Conservation (phyloP, 1,140 invertebrate genomes). For the Scaptomyza montana region DNA sequence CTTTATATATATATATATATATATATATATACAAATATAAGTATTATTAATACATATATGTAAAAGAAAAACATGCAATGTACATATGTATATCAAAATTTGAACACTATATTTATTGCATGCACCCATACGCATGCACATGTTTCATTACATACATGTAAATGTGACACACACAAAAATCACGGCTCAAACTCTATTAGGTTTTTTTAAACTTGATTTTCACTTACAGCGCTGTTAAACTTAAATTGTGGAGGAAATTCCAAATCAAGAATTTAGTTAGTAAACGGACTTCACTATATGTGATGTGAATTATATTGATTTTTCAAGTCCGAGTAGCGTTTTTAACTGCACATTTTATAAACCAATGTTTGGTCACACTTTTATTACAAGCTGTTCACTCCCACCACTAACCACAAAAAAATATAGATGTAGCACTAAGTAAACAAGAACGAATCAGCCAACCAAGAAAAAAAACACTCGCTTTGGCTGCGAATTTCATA, state of each 20-base stretch:
- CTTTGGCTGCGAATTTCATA: too few relatives aligned
- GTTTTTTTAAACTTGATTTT: too few relatives aligned
- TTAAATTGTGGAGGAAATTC: background rate
- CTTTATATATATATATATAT: background rate
- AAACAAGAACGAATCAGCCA: too few relatives aligned
- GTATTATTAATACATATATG: too few relatives aligned
- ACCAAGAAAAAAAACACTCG: too few relatives aligned
- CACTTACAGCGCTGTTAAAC: background rate
- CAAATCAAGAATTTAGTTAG: conserved; percentile 1
- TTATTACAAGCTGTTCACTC: background rate
- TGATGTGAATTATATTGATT: conserved; percentile 38
- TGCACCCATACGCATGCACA: background rate
- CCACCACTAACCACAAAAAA: too few relatives aligned
- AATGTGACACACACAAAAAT: conserved; percentile 19
- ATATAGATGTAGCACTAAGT: too few relatives aligned
- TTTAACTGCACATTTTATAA: conserved; percentile 1
- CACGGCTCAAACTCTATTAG: conserved; percentile 4
- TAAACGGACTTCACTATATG: conserved; percentile 18
- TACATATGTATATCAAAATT: background rate
- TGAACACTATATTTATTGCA: background rate
- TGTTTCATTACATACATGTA: background rate
- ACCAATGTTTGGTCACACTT: conserved; percentile 29
- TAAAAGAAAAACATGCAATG: background rate
- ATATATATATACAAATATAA: background rate
- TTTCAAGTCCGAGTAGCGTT: conserved; percentile 26